Percentiles rank a stretch among this genome's conserved stretches.
Conservation (phyloP, 2,888 invertebrate species). For the Miltochrista miniata region DNA sequence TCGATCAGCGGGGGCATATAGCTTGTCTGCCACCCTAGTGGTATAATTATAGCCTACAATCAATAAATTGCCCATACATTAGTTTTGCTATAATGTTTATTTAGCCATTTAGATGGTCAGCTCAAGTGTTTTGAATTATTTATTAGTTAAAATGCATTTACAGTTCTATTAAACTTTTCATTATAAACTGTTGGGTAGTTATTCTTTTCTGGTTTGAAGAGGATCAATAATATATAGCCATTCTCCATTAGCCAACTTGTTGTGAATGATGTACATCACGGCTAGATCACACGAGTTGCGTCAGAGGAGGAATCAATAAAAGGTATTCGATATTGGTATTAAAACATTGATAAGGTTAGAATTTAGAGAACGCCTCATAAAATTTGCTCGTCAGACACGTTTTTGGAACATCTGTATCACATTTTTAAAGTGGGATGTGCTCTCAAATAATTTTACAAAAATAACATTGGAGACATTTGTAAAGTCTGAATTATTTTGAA, state of each 20-base stretch:
- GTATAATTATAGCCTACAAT: background rate
- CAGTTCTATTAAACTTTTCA: constrained; percentile 54
- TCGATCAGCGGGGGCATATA: background rate
- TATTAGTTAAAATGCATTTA: constrained; percentile 33
- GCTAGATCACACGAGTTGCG: constrained; percentile 18
- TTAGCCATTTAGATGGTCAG: constrained; percentile 22
- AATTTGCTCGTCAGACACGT: background rate
- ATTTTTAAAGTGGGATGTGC: constrained; percentile 27
- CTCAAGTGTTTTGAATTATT: constrained; percentile 45
- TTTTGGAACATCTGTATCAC: background rate
- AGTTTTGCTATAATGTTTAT: background rate
- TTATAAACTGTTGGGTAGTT: constrained; percentile 59
- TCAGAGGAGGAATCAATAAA: constrained; percentile 18
- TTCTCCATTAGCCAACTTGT: constrained; percentile 61
- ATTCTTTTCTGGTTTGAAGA: constrained; percentile 48
- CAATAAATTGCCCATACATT: background rate
- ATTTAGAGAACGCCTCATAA: background rate
- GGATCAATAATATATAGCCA: constrained; percentile 55
- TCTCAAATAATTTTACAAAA: constrained; percentile 29
- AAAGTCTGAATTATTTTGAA: constrained; percentile 54
- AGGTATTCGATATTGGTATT: constrained; percentile 8
- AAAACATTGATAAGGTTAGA: constrained; percentile 5
- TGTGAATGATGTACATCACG: constrained; percentile 24
- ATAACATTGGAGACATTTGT: constrained; percentile 32
- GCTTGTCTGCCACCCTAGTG: background rate